phyloP scores from a whole-genome alignment of 2,888 invertebrate species.

The Lymantria monacha region DNA sequence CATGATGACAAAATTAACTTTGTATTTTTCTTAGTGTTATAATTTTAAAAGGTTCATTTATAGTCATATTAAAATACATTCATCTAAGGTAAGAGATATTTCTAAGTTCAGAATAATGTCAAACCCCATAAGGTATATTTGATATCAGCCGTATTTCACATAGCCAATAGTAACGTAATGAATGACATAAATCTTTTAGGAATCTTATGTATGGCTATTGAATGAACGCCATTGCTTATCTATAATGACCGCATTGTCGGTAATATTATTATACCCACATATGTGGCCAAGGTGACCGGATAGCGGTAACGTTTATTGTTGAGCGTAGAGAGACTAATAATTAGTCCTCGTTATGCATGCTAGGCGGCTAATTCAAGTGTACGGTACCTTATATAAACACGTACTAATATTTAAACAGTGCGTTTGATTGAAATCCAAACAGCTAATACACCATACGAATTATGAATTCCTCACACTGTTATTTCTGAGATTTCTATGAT shows the following conservation, averaged over 20 bases:
- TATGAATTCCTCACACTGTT: not conserved
- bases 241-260: not conserved
- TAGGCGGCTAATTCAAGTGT: conserved; percentile 36
- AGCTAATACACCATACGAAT: too few relatives aligned
- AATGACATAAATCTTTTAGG: too few relatives aligned
- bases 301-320: conserved; percentile 38
- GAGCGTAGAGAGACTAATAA: conserved; percentile 24
- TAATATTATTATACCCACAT: not conserved
- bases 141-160: too few relatives aligned
- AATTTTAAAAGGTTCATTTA: too few relatives aligned
- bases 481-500: not conserved
- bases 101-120: too few relatives aligned
- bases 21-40: too few relatives aligned
- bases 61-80: too few relatives aligned
- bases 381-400: conserved; percentile 29
- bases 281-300: conserved; percentile 6
- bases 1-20: too few relatives aligned
- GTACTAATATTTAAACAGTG: not conserved
- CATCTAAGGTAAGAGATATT: too few relatives aligned
- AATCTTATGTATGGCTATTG: not conserved
- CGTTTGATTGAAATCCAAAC: not conserved
- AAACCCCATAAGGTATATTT: too few relatives aligned
- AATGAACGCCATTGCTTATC: not conserved
- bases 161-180: too few relatives aligned
- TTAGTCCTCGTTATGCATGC: conserved; percentile 45